Evolutionary conservation across 2,113 vertebrate species (phyloP).

Genomic region (Haplochromis burtoni): DNA sequence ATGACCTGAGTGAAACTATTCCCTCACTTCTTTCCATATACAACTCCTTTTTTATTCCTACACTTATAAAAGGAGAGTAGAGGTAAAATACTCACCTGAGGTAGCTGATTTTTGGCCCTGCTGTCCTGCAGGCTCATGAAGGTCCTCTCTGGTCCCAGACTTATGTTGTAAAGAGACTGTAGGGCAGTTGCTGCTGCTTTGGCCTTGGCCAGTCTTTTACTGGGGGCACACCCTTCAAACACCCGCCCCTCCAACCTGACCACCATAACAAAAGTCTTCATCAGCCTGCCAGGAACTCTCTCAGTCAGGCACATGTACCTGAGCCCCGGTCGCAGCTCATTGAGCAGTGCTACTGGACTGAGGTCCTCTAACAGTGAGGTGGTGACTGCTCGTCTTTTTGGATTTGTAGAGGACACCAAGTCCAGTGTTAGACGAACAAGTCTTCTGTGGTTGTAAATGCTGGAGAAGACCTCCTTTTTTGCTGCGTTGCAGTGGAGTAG

Average conservation of each 20-base stretch:
- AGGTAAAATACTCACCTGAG: slow-evolving; percentile 43
- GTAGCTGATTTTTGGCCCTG: slow-evolving; percentile 27
- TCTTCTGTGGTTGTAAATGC: slow-evolving; percentile 33
- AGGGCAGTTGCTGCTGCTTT: slow-evolving; percentile 83
- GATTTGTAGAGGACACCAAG: neutral
- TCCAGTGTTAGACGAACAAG: neutral
- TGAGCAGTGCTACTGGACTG: slow-evolving; percentile 84
- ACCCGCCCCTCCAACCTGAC: slow-evolving; percentile 82
- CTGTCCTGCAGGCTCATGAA: neutral
- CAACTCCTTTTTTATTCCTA: accelerated
- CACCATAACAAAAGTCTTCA: slow-evolving; percentile 83
- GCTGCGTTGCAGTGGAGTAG: slow-evolving; percentile 41
- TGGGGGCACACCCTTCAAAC: slow-evolving; percentile 88
- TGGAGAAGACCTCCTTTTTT: slow-evolving; percentile 8
- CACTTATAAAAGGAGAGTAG: accelerated
- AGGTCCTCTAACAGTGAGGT: slow-evolving; percentile 40
- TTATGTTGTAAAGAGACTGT: slow-evolving; percentile 78
- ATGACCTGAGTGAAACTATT: neutral
- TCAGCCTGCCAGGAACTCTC: slow-evolving; percentile 70
- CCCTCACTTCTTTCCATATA: neutral
- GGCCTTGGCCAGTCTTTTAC: slow-evolving; percentile 88
- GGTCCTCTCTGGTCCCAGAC: slow-evolving; percentile 18
- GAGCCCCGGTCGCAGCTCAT: slow-evolving; percentile 82
- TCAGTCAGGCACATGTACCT: slow-evolving; percentile 85
- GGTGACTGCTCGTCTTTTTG: slow-evolving; percentile 25